Evolutionary conservation across 1,140 invertebrate genomes (phyloP).

Genomic region (Trinorchestia longiramus): DNA sequence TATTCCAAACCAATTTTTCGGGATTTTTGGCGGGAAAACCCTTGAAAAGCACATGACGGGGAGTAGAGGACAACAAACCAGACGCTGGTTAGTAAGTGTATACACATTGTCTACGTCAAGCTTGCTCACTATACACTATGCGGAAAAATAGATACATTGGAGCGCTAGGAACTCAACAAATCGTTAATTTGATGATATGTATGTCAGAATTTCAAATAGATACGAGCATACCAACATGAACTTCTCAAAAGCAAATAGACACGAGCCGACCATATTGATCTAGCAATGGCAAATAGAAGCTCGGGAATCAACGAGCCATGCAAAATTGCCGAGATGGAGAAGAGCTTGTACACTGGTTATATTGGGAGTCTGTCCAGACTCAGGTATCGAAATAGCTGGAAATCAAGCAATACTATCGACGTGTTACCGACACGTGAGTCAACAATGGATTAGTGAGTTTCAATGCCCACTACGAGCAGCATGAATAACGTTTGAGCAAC

Average conservation of each 20-base stretch:
- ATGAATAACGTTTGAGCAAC: not conserved
- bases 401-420: not conserved
- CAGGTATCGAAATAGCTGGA: not conserved
- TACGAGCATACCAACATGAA: not conserved
- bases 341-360: not conserved
- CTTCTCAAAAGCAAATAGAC: conserved; percentile 1
- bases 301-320: not conserved
- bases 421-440: not conserved
- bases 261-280: not conserved
- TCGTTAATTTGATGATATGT: not conserved
- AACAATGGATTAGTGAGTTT: not conserved
- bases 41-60: not conserved
- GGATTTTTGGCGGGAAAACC: not conserved
- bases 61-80: not conserved
- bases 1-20: not conserved
- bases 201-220: not conserved
- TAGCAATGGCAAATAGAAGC: not conserved
- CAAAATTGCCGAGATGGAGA: not conserved
- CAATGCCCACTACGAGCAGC: not conserved
- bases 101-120: too few species aligned
- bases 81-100: not conserved
- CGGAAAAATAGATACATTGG: not conserved
- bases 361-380: not conserved
- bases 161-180: not conserved
- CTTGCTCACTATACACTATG: too few species aligned